These are phyloP conservation scores for Chloropsis hardwickii DNA, from an alignment of 2,113 vertebrate species.

Conservation along the genomic window DNA sequence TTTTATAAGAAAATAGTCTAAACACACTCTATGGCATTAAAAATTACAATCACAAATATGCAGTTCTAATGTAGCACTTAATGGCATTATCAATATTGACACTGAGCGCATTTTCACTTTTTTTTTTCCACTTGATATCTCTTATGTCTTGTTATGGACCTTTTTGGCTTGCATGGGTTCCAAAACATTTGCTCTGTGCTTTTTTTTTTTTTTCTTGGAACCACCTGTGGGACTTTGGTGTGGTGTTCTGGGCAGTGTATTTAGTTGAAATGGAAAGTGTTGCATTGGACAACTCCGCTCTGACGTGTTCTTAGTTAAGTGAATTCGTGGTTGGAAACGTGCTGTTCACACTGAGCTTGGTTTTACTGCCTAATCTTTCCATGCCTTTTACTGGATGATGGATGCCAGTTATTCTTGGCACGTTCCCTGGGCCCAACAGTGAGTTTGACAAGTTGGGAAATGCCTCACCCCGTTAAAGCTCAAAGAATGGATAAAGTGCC, in stretches of 20 bases:
- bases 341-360: constrained; percentile 79
- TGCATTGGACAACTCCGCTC: constrained; percentile 80
- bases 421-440: constrained; percentile 81
- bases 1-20: constrained; percentile 58
- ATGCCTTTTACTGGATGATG: constrained; percentile 78
- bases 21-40: constrained; percentile 75
- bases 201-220: constrained; percentile 62
- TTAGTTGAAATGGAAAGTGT: constrained; percentile 75
- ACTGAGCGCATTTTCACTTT: constrained; percentile 76
- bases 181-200: constrained; percentile 77
- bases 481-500: constrained; percentile 41
- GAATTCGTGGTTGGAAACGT: constrained; percentile 77
- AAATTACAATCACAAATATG: constrained; percentile 73
- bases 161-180: constrained; percentile 81
- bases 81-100: constrained; percentile 78
- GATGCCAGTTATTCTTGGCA: constrained; percentile 80
- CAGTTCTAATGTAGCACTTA: constrained; percentile 80
- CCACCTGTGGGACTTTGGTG: constrained; percentile 78
- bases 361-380: constrained; percentile 78
- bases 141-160: constrained; percentile 72
- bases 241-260: constrained; percentile 79
- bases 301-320: constrained; percentile 77
- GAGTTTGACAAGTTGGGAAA: constrained; percentile 83
- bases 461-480: constrained; percentile 70
- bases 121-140: constrained; percentile 72